Evolutionary conservation across 2,113 vertebrate species (phyloP).

Genomic region (Mustela nigripes): DNA sequence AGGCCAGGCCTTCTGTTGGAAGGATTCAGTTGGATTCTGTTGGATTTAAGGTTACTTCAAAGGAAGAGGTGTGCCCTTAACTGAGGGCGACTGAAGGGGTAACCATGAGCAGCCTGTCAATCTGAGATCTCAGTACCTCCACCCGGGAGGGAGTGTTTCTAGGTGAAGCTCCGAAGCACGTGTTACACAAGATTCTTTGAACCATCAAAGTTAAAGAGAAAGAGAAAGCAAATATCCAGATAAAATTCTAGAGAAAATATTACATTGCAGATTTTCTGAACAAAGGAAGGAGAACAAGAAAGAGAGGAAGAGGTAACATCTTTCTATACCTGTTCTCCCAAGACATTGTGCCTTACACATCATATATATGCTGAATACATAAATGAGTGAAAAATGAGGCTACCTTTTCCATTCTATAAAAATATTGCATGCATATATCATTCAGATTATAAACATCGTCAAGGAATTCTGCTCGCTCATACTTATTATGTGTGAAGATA

Average conservation of each 20-base stretch:
- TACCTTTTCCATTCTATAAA: background rate
- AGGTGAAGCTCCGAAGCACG: background rate
- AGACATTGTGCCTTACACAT: background rate
- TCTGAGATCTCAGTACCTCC: background rate
- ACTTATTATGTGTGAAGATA: background rate
- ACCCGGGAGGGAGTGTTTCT: background rate
- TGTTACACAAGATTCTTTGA: background rate
- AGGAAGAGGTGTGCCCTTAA: background rate
- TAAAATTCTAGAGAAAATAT: conserved; percentile 7
- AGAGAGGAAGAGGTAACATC: background rate
- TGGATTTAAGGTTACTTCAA: background rate
- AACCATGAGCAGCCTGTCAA: background rate
- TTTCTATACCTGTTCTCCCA: background rate
- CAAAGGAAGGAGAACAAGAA: background rate
- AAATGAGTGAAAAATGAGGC: background rate
- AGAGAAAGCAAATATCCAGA: background rate
- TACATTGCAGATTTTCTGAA: background rate
- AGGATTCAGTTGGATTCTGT: too few species aligned
- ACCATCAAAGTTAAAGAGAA: background rate
- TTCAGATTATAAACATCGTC: background rate
- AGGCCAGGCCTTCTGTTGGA: background rate
- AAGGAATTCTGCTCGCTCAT: background rate
- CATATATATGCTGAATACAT: background rate
- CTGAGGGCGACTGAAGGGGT: background rate
- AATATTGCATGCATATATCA: background rate